A percentile compares a stretch with the other conserved stretches of the same genome.
Conservation (phyloP, 1,140 invertebrate species). For the Archivesica marissinica region DNA sequence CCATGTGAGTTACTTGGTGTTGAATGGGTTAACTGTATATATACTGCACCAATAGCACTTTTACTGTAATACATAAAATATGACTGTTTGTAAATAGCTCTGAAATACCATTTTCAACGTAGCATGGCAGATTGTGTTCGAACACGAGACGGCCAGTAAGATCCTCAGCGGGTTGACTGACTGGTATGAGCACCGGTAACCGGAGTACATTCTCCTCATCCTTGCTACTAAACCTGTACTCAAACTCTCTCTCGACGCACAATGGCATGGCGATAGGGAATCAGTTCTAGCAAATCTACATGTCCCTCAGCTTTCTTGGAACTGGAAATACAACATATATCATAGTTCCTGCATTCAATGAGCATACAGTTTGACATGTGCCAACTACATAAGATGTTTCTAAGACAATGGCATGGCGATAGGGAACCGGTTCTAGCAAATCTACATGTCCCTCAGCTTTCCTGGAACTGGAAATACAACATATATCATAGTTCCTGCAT, state of each 20-base stretch:
- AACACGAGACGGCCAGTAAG: constrained; percentile 88
- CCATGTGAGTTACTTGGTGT: no score
- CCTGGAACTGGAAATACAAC: neutral
- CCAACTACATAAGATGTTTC: no score
- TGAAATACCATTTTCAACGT: constrained; percentile 86
- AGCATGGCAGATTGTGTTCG: constrained; percentile 89
- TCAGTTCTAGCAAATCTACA: neutral
- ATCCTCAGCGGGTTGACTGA: constrained; percentile 84
- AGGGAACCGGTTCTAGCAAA: neutral
- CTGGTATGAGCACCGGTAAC: constrained; percentile 77
- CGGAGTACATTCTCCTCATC: constrained; percentile 71
- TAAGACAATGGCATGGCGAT: constrained; percentile 69
- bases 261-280: constrained; percentile 66
- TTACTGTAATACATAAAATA: no score
- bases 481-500: no score
- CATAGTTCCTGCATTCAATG: no score
- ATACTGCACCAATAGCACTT: no score
- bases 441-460: neutral
- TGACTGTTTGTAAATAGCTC: no score
- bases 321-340: no score
- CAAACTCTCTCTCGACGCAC: constrained; percentile 76
- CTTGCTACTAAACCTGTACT: constrained; percentile 76
- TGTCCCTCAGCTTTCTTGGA: neutral
- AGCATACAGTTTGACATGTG: no score
- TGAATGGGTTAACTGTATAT: no score